Percentiles rank a stretch among this genome's conserved stretches.
phyloP scores from a whole-genome alignment of 1,140 invertebrate species.

The Drosophila paulistorum region DNA sequence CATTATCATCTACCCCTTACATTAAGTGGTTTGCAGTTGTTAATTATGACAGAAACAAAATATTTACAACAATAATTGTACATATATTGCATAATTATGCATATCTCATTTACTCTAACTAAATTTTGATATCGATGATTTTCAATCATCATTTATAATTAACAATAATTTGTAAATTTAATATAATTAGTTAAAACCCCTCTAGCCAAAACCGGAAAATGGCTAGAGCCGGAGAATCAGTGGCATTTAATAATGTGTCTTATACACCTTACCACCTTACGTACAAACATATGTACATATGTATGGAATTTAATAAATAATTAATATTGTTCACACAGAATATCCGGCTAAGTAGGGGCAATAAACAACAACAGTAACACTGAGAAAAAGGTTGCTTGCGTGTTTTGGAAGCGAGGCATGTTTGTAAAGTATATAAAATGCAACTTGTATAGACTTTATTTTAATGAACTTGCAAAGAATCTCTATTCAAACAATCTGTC shows the following conservation, averaged over 20 bases:
- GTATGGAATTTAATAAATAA: not conserved
- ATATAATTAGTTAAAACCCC: conserved; percentile 15
- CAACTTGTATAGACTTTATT: not conserved
- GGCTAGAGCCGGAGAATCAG: not conserved
- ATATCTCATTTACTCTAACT: not conserved
- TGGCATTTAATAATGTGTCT: not conserved
- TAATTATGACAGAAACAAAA: conserved; percentile 48
- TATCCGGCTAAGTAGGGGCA: not conserved
- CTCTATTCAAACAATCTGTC: conserved; percentile 6
- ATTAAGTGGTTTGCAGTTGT: conserved; percentile 32
- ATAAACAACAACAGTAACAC: too few relatives aligned
- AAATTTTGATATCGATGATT: conserved; percentile 13
- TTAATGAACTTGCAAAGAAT: not conserved
- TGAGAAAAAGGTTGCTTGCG: too few relatives aligned
- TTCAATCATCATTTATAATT: conserved; percentile 54
- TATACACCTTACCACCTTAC: not conserved
- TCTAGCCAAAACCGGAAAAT: conserved; percentile 10
- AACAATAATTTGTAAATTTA: conserved; percentile 33
- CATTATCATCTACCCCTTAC: conserved; percentile 26
- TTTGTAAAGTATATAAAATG: not conserved
- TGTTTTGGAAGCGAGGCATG: not conserved
- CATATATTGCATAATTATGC: not conserved
- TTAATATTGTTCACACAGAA: not conserved
- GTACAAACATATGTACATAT: not conserved
- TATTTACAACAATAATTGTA: conserved; percentile 1